These are phyloP conservation scores for Micrasema longulum DNA, from an alignment of 1,140 invertebrate genomes.

Conservation along the genomic window DNA sequence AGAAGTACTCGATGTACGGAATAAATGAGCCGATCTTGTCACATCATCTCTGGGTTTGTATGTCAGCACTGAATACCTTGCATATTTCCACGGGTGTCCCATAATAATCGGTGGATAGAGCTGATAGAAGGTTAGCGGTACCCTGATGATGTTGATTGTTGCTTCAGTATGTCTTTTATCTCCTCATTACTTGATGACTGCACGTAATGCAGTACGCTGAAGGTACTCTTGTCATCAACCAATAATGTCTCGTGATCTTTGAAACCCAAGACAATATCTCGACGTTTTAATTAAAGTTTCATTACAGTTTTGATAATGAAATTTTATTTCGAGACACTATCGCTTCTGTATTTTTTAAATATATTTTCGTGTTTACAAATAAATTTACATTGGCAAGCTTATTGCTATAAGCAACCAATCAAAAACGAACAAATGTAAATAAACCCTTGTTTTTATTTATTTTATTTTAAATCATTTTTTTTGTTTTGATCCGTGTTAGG, in stretches of 20 bases:
- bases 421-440: no score
- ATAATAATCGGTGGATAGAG: conserved; percentile 1
- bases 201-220: conserved; percentile 14
- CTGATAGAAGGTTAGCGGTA: conserved; percentile 1
- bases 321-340: no score
- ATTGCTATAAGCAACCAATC: no score
- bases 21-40: conserved; percentile 8
- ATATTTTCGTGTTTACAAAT: no score
- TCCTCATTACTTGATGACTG: conserved; percentile 13
- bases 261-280: conserved; percentile 12
- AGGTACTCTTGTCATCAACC: conserved; percentile 8
- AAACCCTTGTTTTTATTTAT: no score
- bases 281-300: no score
- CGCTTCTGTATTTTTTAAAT: no score
- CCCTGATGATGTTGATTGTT: neutral
- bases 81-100: conserved; percentile 9
- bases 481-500: no score
- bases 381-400: no score
- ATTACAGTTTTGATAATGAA: no score
- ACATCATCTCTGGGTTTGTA: conserved; percentile 14
- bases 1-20: neutral
- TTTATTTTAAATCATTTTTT: no score
- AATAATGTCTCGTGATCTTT: conserved; percentile 12
- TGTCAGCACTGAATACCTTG: conserved; percentile 11
- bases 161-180: conserved; percentile 4